A percentile compares a stretch with the other conserved stretches of the same genome.
Evolutionary conservation across 2,888 invertebrate species (phyloP).

Genomic region (Entomobrya multifasciata): DNA sequence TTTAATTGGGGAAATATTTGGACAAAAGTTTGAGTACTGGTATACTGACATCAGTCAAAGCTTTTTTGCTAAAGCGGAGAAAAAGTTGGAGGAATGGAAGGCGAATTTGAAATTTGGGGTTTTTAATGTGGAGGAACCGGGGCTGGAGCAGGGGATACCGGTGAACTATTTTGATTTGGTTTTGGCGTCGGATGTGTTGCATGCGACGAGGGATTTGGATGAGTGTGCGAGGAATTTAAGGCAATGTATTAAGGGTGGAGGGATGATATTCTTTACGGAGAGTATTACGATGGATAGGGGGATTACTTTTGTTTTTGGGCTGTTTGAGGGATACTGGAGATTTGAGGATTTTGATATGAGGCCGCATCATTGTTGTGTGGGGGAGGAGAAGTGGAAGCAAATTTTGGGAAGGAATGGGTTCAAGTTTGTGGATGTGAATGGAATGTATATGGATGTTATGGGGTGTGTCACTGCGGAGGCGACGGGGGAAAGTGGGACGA

Average conservation of each 20-base stretch:
- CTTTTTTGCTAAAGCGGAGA: conserved; percentile 54
- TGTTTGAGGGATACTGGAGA: conserved; percentile 62
- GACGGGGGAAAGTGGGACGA: neutral
- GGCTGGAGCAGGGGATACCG: conserved; percentile 50
- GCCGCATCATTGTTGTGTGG: conserved; percentile 35
- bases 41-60: conserved; percentile 55
- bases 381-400: neutral
- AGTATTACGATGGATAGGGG: neutral
- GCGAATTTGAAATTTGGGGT: conserved; percentile 23
- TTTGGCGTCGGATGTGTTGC: conserved; percentile 48
- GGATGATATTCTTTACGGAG: conserved; percentile 43
- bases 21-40: conserved; percentile 28
- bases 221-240: conserved; percentile 38
- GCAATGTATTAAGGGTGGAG: conserved; percentile 37
- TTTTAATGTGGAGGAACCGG: conserved; percentile 62
- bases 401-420: neutral
- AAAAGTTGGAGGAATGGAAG: conserved; percentile 32
- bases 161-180: conserved; percentile 61
- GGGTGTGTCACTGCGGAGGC: neutral
- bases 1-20: neutral
- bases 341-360: conserved; percentile 51
- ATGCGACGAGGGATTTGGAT: conserved; percentile 54
- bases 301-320: conserved; percentile 51
- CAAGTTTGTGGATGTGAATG: neutral
- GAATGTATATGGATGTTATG: neutral